Base-by-base conservation (phyloP, 1,140 invertebrate genomes). In the Papilio dardanus region DNA sequence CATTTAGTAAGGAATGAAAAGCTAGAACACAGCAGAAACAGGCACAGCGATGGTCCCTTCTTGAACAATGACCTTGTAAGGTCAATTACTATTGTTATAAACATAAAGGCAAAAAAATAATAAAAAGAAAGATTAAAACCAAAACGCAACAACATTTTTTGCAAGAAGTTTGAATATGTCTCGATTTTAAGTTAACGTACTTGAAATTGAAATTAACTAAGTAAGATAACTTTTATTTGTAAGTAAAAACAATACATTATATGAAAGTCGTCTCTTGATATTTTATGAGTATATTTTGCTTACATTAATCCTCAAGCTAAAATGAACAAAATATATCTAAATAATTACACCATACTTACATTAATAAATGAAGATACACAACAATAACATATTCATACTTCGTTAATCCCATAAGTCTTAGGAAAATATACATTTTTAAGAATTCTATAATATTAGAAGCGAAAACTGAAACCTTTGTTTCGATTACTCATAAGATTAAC, bases 401-500 rank as follows among this genome's bases (percentile, higher is more conserved):
- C 82, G 79, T 86, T 85, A 83, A 85, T 84, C 81, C 80, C 71
- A 87, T 85, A 88, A 83, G 74, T 81, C 78, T 62, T 79, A 75
- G 68, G 74, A 79, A 75, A 75, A 80, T 76, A 81, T 28, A 80
- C 68, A 21, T 46, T 46, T n/a, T 46, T 24, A 40, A n/a, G 12
- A 76, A 69, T 80, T 77, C 71, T 78, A 78, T 82, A 78, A 74
- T 40, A 71, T 74, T 78, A 74, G 76, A 84, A 85, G 85, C 80
- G 68, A 79, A 79, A 79, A 81, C 74, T 78, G 75, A 81, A 84
- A 81, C 62, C 73, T 71, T 79, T 80, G 76, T 74, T 77, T 76
- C 46, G 68, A 75, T 83, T 78, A 80, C 78, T 80, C 82, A 83
- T 78, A 86, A 86, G 81, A 86, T 87, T 86, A 86, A 87, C 84